A percentile compares a stretch with the other conserved stretches of the same genome.
These are phyloP conservation scores for Argyra leucocephala DNA, from an alignment of 2,888 invertebrate species.

Conservation along the genomic window DNA sequence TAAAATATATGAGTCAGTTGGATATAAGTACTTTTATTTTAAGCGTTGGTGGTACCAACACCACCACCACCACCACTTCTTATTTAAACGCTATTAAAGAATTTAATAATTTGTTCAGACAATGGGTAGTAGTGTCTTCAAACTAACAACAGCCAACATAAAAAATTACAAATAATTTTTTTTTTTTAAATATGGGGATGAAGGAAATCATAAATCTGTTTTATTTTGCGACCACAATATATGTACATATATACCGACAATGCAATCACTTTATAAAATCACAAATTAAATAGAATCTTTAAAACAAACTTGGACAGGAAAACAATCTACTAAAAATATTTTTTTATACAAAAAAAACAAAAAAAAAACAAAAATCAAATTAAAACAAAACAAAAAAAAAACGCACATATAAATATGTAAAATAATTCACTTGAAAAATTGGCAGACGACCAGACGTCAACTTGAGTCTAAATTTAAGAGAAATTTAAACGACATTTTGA, in stretches of 20 bases:
- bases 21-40: too few species aligned
- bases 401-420: background rate
- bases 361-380: background rate
- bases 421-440: slow-evolving; percentile 3
- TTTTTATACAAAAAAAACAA: background rate
- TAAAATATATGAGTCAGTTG: too few species aligned
- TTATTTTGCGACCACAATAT: background rate
- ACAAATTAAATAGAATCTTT: background rate
- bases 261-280: background rate
- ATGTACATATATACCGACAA: background rate
- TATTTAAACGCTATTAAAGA: background rate
- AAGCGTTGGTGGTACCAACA: background rate
- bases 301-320: background rate
- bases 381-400: background rate
- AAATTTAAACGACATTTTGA: background rate
- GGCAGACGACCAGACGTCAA: slow-evolving; percentile 6
- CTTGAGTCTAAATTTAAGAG: background rate
- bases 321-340: background rate
- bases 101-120: background rate
- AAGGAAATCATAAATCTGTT: slow-evolving; percentile 6
- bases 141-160: background rate
- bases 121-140: background rate
- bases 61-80: background rate
- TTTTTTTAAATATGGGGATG: background rate
- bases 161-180: too few species aligned